Conservation (phyloP, 2,797 vertebrate species). For the Enteromius paludinosus region DNA sequence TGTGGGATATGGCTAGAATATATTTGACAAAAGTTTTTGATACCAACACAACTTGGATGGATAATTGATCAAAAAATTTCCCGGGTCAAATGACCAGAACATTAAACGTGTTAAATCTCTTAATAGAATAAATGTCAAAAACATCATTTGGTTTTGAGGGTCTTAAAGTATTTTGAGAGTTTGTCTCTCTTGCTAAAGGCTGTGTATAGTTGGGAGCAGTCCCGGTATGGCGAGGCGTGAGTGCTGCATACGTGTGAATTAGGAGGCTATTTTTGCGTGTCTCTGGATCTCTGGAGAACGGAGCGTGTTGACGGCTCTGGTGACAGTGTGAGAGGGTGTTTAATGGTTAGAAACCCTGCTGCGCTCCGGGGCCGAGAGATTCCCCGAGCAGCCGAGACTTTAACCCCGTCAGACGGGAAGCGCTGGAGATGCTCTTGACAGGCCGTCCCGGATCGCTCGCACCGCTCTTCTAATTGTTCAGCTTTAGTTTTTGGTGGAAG, state of each 20-base stretch:
- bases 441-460: conserved; percentile 5
- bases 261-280: conserved; percentile 27
- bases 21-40: background rate
- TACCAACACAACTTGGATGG: background rate
- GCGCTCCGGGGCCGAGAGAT: conserved; percentile 39
- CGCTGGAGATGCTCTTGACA: conserved; percentile 16
- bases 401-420: conserved; percentile 10
- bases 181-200: background rate
- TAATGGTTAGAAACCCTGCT: conserved; percentile 71
- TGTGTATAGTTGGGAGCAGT: background rate
- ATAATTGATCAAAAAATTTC: too few species aligned
- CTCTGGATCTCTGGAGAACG: conserved; percentile 5
- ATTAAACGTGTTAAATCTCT: background rate
- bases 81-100: background rate
- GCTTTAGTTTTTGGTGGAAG: conserved; percentile 21
- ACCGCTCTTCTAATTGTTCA: conserved; percentile 18
- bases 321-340: conserved; percentile 68
- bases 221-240: background rate
- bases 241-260: conserved; percentile 55
- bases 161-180: background rate
- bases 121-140: background rate
- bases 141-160: too few species aligned
- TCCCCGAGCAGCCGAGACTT: conserved; percentile 26
- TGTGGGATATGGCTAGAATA: background rate
- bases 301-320: conserved; percentile 65